Evolutionary conservation across 2,797 vertebrate genomes (phyloP), one percentile per base, ranked within the genome.

Genomic region (Agapornis canus): DNA sequence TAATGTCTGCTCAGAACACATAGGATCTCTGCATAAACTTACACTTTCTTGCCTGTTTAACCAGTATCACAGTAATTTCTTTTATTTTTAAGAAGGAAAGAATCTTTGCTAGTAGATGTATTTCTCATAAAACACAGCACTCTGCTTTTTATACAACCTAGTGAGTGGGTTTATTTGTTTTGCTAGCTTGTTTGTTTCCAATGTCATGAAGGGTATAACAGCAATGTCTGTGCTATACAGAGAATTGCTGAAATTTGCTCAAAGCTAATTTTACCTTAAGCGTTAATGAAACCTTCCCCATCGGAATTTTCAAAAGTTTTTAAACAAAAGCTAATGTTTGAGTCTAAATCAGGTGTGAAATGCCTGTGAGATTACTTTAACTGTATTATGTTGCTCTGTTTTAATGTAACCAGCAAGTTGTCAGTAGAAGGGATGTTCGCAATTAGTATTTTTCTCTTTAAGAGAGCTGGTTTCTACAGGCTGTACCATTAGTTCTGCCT

Each of bases 401-500:
- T 84, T 86, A 79, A 69, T n/a, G 27, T 45, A 76, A 70, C 45
- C 8, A 8, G 43, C 43, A 37, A 86, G 23, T 13, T 94, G 54
- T 76, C 40, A 13, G 63, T 64, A 70, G 42, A 86, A 82, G 47
- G 40, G 35, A 84, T 76, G 37, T 56, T 93, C 18, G 8, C 59
- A 91, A 72, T 94, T 88, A 92, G 47, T 82, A 40, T 84, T 91
- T 95, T 92, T 70, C 65, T 69, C 75, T 82, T 91, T 90, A 84
- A 90, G 66, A 70, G 42, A 66, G 15, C n/a, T 47, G 23, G 32
- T 86, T 92, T 94, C 49, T 89, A n/a, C 71, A 71, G 12, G 26
- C 65, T 82, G 21, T 77, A 79, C 56, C 80, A 80, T 95, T 90
- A 95, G 85, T 96, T 95, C 80, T 94, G 77, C 90, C 59, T 91